Percentiles rank a stretch among this genome's conserved stretches.
These are phyloP conservation scores for Seira sanloemensis DNA, from an alignment of 2,888 invertebrate species.

Conservation along the genomic window DNA sequence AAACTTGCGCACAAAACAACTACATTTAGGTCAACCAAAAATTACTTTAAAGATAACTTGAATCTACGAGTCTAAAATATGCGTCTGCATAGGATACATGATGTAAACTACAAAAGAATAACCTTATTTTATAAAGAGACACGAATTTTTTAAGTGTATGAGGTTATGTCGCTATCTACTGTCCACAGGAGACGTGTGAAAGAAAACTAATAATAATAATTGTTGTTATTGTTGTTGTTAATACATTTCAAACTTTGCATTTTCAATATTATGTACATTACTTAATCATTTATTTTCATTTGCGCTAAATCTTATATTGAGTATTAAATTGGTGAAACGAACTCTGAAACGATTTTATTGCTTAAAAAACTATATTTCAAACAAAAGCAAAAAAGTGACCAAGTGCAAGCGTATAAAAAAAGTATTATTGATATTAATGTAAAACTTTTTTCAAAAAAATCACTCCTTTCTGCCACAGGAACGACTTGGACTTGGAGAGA, in stretches of 20 bases:
- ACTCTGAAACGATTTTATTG: too few relatives aligned
- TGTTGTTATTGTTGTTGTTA: neutral
- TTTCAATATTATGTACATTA: neutral
- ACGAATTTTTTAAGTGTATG: neutral
- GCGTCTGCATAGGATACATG: neutral
- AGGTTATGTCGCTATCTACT: neutral
- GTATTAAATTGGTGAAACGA: too few relatives aligned
- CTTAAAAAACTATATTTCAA: neutral
- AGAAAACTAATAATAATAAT: too few relatives aligned
- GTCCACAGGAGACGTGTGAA: neutral
- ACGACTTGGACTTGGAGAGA: too few relatives aligned
- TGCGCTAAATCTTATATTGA: too few relatives aligned
- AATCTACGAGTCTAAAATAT: neutral
- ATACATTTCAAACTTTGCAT: neutral
- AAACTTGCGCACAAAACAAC: slow-evolving; percentile 58
- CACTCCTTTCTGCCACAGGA: too few relatives aligned
- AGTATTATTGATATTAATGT: neutral
- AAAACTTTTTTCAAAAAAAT: too few relatives aligned
- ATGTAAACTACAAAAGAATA: neutral
- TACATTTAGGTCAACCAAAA: slow-evolving; percentile 18
- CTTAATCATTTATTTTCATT: too few relatives aligned
- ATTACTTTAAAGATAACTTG: neutral
- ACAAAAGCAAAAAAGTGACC: neutral
- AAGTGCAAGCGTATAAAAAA: neutral
- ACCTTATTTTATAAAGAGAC: slow-evolving; percentile 28